phyloP scores from a whole-genome alignment of 2,797 vertebrate genomes.

The Etheostoma nigrum region DNA sequence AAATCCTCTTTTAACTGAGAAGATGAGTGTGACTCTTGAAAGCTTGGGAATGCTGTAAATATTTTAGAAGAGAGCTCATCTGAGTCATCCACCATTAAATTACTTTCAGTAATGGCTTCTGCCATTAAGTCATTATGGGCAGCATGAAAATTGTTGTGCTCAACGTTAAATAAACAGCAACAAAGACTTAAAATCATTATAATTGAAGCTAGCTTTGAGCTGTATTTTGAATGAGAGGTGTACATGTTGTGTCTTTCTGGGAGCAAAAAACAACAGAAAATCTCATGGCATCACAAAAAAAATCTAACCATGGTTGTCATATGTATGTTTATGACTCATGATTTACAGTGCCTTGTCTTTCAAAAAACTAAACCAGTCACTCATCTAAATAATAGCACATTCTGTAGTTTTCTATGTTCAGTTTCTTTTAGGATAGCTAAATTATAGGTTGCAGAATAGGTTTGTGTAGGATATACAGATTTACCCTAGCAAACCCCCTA shows the following conservation, averaged over 20 bases:
- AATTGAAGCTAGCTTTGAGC: constrained; percentile 59
- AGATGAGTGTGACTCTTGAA: constrained; percentile 59
- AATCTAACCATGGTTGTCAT: constrained; percentile 34
- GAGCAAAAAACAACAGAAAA: constrained; percentile 23
- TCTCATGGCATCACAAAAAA: constrained; percentile 25
- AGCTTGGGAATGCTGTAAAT: constrained; percentile 70
- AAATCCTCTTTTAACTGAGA: constrained; percentile 54
- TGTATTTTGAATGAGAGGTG: constrained; percentile 47
- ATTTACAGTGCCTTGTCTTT: constrained; percentile 65
- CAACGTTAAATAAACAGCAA: constrained; percentile 77
- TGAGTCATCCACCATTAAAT: constrained; percentile 76
- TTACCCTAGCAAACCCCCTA: constrained; percentile 68
- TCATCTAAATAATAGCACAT: constrained; percentile 73
- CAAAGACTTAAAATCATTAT: constrained; percentile 75
- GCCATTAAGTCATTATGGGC: constrained; percentile 82
- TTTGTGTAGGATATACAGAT: constrained; percentile 73
- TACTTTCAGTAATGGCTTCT: constrained; percentile 75
- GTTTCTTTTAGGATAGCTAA: constrained; percentile 70
- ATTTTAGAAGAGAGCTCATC: constrained; percentile 77
- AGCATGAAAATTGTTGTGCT: constrained; percentile 72
- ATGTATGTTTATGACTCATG: constrained; percentile 39
- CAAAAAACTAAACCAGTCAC: constrained; percentile 53
- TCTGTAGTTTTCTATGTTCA: constrained; percentile 67
- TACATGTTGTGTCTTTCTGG: constrained; percentile 33
- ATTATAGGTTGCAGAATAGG: constrained; percentile 70